A percentile compares a stretch with the other conserved stretches of the same genome.
Evolutionary conservation across 2,113 vertebrate genomes (phyloP).

Genomic region (Herpetotheres cachinnans): DNA sequence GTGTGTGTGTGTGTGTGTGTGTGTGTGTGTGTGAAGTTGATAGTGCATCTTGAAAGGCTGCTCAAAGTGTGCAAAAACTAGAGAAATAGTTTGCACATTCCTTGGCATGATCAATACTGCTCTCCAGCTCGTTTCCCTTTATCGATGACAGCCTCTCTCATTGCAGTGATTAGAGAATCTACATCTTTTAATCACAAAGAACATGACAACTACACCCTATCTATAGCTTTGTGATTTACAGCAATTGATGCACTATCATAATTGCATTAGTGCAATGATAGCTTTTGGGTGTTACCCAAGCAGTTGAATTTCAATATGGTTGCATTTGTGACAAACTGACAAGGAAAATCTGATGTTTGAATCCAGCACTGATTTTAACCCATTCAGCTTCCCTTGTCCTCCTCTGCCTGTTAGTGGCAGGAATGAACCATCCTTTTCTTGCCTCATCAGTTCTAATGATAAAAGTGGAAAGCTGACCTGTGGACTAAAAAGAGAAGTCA

Average conservation of each 20-base stretch:
- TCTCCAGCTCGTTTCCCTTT: slow-evolving; percentile 34
- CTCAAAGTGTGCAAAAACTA: slow-evolving; percentile 13
- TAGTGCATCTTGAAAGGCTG: background rate
- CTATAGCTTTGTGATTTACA: slow-evolving; percentile 59
- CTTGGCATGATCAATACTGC: slow-evolving; percentile 32
- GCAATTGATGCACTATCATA: slow-evolving; percentile 54
- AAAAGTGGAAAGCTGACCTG: background rate
- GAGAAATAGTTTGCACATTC: slow-evolving; percentile 41
- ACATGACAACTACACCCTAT: slow-evolving; percentile 62
- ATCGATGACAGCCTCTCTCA: slow-evolving; percentile 61
- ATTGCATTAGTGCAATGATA: slow-evolving; percentile 53
- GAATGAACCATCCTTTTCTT: background rate
- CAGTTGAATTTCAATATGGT: slow-evolving; percentile 2
- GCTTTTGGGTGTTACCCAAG: slow-evolving; percentile 54
- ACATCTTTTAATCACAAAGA: slow-evolving; percentile 67
- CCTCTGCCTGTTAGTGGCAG: background rate
- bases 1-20: background rate
- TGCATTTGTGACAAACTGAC: slow-evolving; percentile 17
- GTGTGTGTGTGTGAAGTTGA: background rate
- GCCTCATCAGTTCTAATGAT: background rate
- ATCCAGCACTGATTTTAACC: background rate
- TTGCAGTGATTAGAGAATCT: slow-evolving; percentile 59
- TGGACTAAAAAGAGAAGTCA: background rate
- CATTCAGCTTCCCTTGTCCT: background rate
- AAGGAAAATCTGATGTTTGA: slow-evolving; percentile 16